A percentile compares a stretch with the other conserved stretches of the same genome.
phyloP scores from a whole-genome alignment of 2,888 invertebrate species.

The Argynnis bischoffii region DNA sequence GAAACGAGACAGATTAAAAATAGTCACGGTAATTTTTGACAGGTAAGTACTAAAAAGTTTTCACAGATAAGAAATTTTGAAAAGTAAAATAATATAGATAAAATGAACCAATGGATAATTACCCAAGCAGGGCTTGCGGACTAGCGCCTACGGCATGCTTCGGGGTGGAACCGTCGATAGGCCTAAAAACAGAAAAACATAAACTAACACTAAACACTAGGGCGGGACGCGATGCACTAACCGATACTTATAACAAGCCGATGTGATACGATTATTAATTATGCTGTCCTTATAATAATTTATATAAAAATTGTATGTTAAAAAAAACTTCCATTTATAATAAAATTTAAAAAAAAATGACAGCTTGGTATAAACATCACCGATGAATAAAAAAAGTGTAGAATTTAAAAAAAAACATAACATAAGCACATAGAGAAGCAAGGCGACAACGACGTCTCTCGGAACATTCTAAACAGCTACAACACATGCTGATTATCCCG shows the following conservation, averaged over 20 bases:
- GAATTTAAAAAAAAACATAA: constrained; percentile 27
- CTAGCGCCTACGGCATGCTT: constrained; percentile 82
- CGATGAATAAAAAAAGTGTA: constrained; percentile 23
- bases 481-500: constrained; percentile 3
- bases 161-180: constrained; percentile 82
- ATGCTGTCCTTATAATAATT: neutral
- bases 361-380: constrained; percentile 39
- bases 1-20: neutral
- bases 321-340: neutral
- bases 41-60: neutral
- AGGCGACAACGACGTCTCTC: constrained; percentile 16
- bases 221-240: constrained; percentile 47
- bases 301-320: neutral
- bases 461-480: constrained; percentile 8
- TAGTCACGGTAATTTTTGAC: constrained; percentile 2
- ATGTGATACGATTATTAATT: neutral
- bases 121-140: constrained; percentile 85
- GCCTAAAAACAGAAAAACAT: constrained; percentile 84
- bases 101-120: constrained; percentile 70
- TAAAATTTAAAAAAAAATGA: neutral
- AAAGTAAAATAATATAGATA: constrained; percentile 22
- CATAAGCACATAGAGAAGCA: constrained; percentile 32
- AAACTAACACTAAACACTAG: constrained; percentile 71
- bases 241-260: constrained; percentile 38
- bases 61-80: constrained; percentile 4